Evolutionary conservation across 2,113 vertebrate species (phyloP), one percentile per base, ranked within the genome.

Genomic region (Thermophis baileyi): DNA sequence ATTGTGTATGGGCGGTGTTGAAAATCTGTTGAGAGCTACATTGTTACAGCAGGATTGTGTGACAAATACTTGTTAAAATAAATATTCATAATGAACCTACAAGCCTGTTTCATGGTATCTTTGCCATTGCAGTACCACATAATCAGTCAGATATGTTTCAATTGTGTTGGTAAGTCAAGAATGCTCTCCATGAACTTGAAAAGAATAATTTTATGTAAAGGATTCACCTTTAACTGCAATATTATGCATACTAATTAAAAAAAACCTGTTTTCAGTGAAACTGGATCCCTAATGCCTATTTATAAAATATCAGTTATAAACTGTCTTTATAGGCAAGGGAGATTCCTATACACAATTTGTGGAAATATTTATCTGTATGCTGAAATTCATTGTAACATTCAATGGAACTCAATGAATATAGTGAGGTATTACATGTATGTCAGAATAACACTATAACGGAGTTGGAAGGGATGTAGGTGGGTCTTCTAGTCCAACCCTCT

Each of bases 291-390:
- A 47, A n/a, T 87, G 49, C 53, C 7, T n/a, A 30, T 50, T n/a
- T 69, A 18, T 69, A 92, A 87, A 47, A 30, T 35, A 50, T 12
- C 3, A 87, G 22, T 57, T 49, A 69, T 74, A 96, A 95, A 95
- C 93, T 92, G 95, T 94, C 95, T 96, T 96, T 94, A 96, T 94
- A 94, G 94, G 63, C 27, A 92, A 85, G 11, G 63, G 27, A 85
- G 16, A 55, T 55, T 74, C 24, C 50, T 6, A 2, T 69, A 22
- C n/a, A 50, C 46, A 27, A 50, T 11, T 40, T 4, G 57, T 90
- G 12, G 20, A 57, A 85, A 89, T 49, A 85, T 85, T n/a, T 44
- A 49, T 46, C 40, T 50, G 30, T 24, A 1, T 27, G 50, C 22
- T 60, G 14, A 85, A 85, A 63, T 25, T 46, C 49, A 44, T 63